Evolutionary conservation across 2,797 vertebrate genomes (phyloP).

Genomic region (Apogon hyalosoma): DNA sequence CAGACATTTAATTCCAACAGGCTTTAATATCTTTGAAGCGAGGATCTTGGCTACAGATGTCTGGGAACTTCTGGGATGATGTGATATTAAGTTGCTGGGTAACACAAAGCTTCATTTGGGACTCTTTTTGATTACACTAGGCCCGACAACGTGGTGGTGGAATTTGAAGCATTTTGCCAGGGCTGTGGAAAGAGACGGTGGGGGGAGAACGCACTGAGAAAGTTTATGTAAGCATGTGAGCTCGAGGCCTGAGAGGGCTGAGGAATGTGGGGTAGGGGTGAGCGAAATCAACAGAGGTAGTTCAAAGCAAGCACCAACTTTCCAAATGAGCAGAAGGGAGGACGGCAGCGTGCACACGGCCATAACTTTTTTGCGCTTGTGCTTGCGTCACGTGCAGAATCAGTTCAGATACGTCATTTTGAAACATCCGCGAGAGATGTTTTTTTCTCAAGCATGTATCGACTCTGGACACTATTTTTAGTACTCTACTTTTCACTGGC

Average conservation of each 20-base stretch:
- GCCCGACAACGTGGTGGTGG: conserved; percentile 70
- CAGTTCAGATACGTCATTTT: not conserved
- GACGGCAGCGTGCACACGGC: conserved; percentile 15
- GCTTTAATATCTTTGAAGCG: conserved; percentile 40
- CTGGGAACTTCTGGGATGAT: conserved; percentile 62
- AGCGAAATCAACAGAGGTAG: conserved; percentile 73
- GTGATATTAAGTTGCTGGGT: conserved; percentile 69
- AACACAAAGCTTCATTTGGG: conserved; percentile 68
- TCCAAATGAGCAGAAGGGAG: conserved; percentile 31
- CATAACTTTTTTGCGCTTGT: not conserved
- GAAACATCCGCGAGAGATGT: conserved; percentile 27
- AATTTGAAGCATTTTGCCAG: conserved; percentile 85
- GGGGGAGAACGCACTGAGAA: conserved; percentile 65
- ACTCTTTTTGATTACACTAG: conserved; percentile 65
- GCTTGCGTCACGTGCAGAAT: conserved; percentile 1
- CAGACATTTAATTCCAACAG: conserved; percentile 29
- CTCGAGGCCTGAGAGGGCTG: conserved; percentile 80
- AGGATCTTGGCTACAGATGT: conserved; percentile 55
- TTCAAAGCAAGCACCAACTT: conserved; percentile 77
- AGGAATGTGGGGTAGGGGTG: conserved; percentile 82
- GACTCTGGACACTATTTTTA: conserved; percentile 52
- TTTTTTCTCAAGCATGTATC: conserved; percentile 30
- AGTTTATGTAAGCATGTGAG: conserved; percentile 84
- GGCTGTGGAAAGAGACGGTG: conserved; percentile 64
- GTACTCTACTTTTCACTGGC: conserved; percentile 37